Base-by-base conservation (phyloP, 2,113 vertebrate species). In the Smithornis capensis region DNA sequence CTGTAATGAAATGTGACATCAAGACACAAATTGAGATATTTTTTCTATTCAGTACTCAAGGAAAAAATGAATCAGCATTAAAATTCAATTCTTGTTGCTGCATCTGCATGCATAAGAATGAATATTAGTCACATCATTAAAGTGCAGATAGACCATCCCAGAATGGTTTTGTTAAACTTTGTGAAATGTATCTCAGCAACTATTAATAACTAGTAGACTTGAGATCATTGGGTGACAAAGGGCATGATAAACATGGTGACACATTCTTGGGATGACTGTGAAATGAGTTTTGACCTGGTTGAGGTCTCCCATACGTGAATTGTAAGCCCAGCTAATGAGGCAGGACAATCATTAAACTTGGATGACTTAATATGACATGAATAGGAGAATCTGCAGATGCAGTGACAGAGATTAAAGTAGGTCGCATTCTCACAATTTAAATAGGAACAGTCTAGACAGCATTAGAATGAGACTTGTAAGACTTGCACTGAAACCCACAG, bases 361-460 rank as follows among this genome's bases (percentile, higher is more conserved):
- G 63, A 55, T 1, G 0, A 90, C 89, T 89, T 92, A 95, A 73
- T 60, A 87, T 56, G 89, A 82, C 74, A 79, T 38, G 65, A 95
- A 62, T 37, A 73, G 21, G 29, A 95, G 70, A 89, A 71, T 79
- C 67, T 52, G 28, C 52, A 89, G 57, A 92, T 64, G 31, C 74
- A 89, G n/a, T 64, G 82, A 70, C 37, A 91, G 78, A 85, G 70
- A 93, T 28, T 42, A 96, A 95, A 97, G 70, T 90, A 91, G 80
- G 89, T 92, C 93, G 95, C 45, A 57, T 73, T 92, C 45, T 69
- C 74, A 84, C 49, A 69, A 23, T 76, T 91, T 76, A 87, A 90
- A 94, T 85, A 91, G 82, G 59, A 91, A 63, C 59, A 69, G 67
- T 59, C 84, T 85, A 95, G 87, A 85, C 70, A 88, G 55, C 78